phyloP scores from a whole-genome alignment of 2,888 invertebrate species.

The Endomychus coccineus region DNA sequence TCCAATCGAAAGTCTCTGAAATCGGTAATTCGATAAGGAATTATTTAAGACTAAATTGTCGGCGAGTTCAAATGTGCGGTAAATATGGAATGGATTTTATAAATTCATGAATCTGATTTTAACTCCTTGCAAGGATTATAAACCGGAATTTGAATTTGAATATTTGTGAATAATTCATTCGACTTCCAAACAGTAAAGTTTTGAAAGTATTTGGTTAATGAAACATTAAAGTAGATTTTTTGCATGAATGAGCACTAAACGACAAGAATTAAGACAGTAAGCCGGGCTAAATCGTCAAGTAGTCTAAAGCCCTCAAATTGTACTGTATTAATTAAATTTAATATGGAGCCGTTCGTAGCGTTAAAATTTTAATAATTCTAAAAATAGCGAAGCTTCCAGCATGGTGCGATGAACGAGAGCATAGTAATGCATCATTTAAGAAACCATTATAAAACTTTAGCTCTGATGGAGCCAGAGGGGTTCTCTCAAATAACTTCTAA shows the following conservation, averaged over 20 bases:
- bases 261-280: too few relatives aligned
- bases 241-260: too few relatives aligned
- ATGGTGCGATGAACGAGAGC: constrained; percentile 12
- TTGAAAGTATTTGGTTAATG: constrained; percentile 30
- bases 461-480: constrained; percentile 16
- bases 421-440: constrained; percentile 27
- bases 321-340: constrained; percentile 28
- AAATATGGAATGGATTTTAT: too few relatives aligned
- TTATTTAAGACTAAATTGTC: too few relatives aligned
- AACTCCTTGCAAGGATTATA: too few relatives aligned
- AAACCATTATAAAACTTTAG: constrained; percentile 25
- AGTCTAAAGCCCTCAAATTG: constrained; percentile 18
- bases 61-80: too few relatives aligned
- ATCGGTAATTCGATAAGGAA: too few relatives aligned
- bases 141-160: too few relatives aligned
- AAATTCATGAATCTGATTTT: too few relatives aligned
- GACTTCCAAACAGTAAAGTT: constrained; percentile 27
- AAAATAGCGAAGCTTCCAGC: constrained; percentile 22
- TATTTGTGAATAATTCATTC: constrained; percentile 32
- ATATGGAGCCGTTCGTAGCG: constrained; percentile 23
- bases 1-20: too few relatives aligned
- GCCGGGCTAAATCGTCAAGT: too few relatives aligned
- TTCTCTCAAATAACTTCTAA: constrained; percentile 20
- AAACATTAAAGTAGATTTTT: too few relatives aligned
- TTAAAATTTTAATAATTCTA: constrained; percentile 34